Evolutionary conservation across 2,113 vertebrate genomes (phyloP), one percentile per base, ranked within the genome.

Genomic region (Phycodurus eques): DNA sequence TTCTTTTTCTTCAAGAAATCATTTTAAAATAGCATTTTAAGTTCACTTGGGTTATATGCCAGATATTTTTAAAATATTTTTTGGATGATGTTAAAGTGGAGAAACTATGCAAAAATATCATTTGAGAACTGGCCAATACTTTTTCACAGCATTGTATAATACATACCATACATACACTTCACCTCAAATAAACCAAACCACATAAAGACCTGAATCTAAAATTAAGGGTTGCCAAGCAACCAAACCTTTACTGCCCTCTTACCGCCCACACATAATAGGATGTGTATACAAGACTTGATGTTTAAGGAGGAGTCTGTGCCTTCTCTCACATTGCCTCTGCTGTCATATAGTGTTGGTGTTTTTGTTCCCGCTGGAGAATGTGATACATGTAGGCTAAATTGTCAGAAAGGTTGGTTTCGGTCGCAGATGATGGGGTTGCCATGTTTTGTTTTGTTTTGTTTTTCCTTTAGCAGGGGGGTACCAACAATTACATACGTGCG

Each of bases 181-280:
- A 77, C 73, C 78, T 81, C 60, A 71, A 44, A 77, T 73, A 76
- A 80, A 84, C 84, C 70, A 42, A 9, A 69, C 65, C 71, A 19
- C 19, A 76, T 22, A 2, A 65, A 66, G 59, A 56, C 71, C 73
- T 72, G 75, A 74, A 76, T 66, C 73, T 67, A 78, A 85, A 84
- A 60, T 72, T 84, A 46, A 73, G 76, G 63, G 90, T 90, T 91
- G 83, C 91, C 69, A 78, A 71, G 89, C 87, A 90, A 90, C 88
- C 75, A 73, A 69, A 78, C 82, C 78, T 80, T 83, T 69, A 71
- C 22, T 59, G 82, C 72, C 78, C 22, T 27, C 63, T 27, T 46
- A 39, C 84, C 87, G 80, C 91, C 89, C 85, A 90, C 84, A 90
- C 84, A 75, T 85, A 88, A 84, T 82, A 78, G 83, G 79, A 82